Conservation (phyloP, 2,797 vertebrate genomes). For the Premnoplex brunnescens region DNA sequence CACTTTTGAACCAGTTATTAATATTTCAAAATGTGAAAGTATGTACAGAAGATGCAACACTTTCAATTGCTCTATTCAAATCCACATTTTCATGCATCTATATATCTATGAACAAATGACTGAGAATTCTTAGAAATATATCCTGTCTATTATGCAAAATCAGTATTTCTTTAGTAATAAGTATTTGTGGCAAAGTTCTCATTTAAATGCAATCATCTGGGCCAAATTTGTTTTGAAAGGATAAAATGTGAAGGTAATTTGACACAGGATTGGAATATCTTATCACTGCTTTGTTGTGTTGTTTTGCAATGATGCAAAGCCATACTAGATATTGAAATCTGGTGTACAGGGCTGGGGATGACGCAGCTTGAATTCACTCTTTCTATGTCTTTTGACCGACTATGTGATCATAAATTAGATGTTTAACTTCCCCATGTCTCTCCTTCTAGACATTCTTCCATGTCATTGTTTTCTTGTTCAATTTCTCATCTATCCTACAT, state of each 20-base stretch:
- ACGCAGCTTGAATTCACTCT: neutral
- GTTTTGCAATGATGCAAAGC: neutral
- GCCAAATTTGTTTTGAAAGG: neutral
- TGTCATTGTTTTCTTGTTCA: neutral
- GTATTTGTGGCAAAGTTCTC: neutral
- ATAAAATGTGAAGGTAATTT: neutral
- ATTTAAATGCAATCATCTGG: neutral
- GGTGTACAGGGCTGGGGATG: neutral
- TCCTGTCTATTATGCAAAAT: neutral
- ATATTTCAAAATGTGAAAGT: neutral
- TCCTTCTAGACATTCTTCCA: neutral
- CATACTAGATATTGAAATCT: neutral
- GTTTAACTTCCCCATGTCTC: neutral
- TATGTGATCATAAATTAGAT: neutral
- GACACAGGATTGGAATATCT: rapidly evolving
- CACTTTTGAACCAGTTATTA: neutral
- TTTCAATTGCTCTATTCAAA: neutral
- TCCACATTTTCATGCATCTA: neutral
- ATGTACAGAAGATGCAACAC: neutral
- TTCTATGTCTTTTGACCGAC: neutral
- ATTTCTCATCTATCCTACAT: neutral
- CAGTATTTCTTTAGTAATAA: neutral
- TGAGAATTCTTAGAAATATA: neutral
- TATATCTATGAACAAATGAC: neutral
- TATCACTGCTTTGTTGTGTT: neutral